Conservation (phyloP, 1,140 invertebrate genomes). For the Eupristina koningsbergeri region DNA sequence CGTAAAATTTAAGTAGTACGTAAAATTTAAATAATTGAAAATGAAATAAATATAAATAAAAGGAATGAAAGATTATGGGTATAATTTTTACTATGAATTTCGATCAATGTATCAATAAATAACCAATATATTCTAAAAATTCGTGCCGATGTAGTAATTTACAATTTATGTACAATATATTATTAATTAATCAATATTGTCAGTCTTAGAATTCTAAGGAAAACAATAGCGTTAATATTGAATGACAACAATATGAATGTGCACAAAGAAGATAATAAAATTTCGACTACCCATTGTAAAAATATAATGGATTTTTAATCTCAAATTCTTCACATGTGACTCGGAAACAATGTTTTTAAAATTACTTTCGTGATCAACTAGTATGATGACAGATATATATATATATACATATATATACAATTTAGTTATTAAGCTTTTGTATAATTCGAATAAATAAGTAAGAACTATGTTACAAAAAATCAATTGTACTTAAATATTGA, state of each 20-base stretch:
- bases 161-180: conserved; percentile 46
- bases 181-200: conserved; percentile 27
- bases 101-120: conserved; percentile 29
- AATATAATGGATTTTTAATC: background rate
- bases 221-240: conserved; percentile 18
- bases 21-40: background rate
- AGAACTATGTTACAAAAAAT: background rate
- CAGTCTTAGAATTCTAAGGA: conserved; percentile 19
- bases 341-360: background rate
- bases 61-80: background rate
- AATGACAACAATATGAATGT: background rate
- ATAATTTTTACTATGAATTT: conserved; percentile 37
- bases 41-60: background rate
- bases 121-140: conserved; percentile 52
- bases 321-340: background rate
- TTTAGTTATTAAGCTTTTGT: no score
- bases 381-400: background rate
- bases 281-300: conserved; percentile 31
- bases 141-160: conserved; percentile 48
- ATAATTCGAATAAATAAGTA: background rate
- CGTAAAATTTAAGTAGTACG: background rate
- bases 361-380: background rate
- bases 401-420: no score
- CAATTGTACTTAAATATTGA: background rate
- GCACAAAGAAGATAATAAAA: background rate